Evolutionary conservation across 2,888 invertebrate genomes (phyloP).

Genomic region (Drosophila demipolita): DNA sequence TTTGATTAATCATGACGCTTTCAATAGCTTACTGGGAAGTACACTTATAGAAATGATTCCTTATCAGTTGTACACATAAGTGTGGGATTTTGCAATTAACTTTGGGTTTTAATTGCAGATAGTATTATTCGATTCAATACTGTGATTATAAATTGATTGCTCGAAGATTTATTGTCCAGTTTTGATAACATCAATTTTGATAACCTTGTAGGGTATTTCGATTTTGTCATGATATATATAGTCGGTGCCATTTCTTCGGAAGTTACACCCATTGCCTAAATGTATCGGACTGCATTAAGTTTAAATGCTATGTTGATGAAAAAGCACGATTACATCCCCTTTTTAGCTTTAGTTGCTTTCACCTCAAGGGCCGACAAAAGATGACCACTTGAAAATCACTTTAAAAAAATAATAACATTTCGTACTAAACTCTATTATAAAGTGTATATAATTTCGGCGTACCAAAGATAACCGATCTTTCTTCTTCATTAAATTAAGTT

Average conservation of each 20-base stretch:
- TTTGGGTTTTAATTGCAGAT: slow-evolving; percentile 5
- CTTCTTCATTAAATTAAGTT: slow-evolving; percentile 4
- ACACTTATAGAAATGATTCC: neutral
- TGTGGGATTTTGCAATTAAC: neutral
- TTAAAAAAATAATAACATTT: neutral
- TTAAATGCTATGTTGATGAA: neutral
- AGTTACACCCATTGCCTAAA: too few relatives aligned
- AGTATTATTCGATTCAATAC: neutral
- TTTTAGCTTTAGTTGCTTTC: neutral
- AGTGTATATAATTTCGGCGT: neutral
- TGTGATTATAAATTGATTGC: neutral
- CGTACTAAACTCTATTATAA: neutral
- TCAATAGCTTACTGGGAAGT: neutral
- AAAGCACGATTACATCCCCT: neutral
- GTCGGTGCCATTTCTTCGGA: neutral
- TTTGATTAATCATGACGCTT: neutral
- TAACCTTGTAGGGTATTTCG: neutral
- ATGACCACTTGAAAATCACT: neutral
- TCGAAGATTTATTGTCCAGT: neutral
- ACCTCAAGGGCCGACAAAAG: neutral
- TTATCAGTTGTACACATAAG: neutral
- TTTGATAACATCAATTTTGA: neutral
- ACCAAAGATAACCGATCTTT: neutral
- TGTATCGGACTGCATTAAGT: neutral
- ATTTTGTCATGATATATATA: neutral